Base-by-base conservation (phyloP, 1,140 invertebrate genomes). In the Berghia stephanieae region DNA sequence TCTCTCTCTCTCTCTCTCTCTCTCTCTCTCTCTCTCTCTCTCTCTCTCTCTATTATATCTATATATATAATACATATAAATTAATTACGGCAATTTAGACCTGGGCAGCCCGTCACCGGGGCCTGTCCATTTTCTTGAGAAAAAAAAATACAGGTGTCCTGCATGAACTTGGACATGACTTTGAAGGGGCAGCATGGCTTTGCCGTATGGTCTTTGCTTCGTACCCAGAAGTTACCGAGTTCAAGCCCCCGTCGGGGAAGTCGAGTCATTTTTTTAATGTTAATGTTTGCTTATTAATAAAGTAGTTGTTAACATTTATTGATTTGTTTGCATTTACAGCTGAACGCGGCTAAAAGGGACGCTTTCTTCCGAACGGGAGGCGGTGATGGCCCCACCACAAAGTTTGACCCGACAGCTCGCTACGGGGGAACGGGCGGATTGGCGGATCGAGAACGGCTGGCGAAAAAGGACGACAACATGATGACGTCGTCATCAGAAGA, bases 271-370 rank as follows among this genome's bases (percentile, higher is more conserved):
- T n/a, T n/a, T n/a, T n/a, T n/a, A n/a, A n/a, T n/a, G n/a, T n/a
- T n/a, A n/a, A n/a, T n/a, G n/a, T n/a, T n/a, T 36, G 3, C 60
- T 13, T n/a, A 71, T 8, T 46, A n/a, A 31, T n/a, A 4, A 44
- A 27, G 44, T 43, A 36, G 43, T 71, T 8, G 18, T 16, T 3
- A 1, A 21, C 18, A 36, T 5, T 43, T 42, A 70, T 44, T 8
- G 31, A 70, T n/a, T 77, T 79, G 77, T 79, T 31, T 76, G n/a
- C 81, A 63, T 60, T 81, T 82, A 44, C 81, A 86, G 85, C 72
- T 87, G 57, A 87, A 86, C 81, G 81, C 85, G 31, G 84, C 85
- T 70, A 88, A 88, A 69, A 75, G 86, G 67, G 87, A 88, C 68
- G 87, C 87, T 49, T 88, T 88, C 78, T 87, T 88, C 76, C 86